Percentiles rank a stretch among this genome's conserved stretches.
Evolutionary conservation across 2,888 invertebrate species (phyloP).

Genomic region (Orthosia gothica): DNA sequence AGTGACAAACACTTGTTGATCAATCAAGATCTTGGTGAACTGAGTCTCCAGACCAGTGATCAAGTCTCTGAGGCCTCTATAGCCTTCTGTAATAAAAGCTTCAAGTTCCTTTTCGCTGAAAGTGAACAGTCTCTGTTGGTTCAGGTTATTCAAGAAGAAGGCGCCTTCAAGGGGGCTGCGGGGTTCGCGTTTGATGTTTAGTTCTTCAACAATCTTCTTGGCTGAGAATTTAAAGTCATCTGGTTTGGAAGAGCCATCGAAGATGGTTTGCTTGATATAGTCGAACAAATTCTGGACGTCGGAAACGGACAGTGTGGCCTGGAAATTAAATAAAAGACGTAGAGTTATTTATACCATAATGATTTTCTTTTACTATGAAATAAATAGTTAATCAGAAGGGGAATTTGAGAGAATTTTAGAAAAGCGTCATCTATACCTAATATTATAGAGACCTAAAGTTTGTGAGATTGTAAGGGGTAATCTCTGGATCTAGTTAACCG

Average conservation of each 20-base stretch:
- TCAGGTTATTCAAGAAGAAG: conserved; percentile 84
- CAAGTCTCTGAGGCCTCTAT: conserved; percentile 79
- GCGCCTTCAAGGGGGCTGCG: conserved; percentile 92
- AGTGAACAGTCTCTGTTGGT: conserved; percentile 87
- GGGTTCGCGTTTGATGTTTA: conserved; percentile 90
- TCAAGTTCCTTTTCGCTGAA: conserved; percentile 91
- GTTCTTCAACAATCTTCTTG: conserved; percentile 90
- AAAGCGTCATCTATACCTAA: neutral
- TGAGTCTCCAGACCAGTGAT: conserved; percentile 88
- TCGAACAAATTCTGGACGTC: conserved; percentile 80
- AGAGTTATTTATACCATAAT: no score
- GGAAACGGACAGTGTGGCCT: conserved; percentile 82
- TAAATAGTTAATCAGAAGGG: neutral
- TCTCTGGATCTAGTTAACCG: no score
- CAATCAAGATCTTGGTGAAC: conserved; percentile 91
- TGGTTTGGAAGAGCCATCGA: conserved; percentile 56
- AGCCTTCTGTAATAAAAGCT: conserved; percentile 81
- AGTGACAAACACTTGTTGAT: conserved; percentile 91
- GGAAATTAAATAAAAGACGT: conserved; percentile 51
- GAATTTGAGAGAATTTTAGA: neutral
- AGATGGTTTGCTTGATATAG: conserved; percentile 63
- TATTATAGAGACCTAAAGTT: no score
- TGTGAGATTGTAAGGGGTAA: no score
- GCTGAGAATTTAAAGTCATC: conserved; percentile 87
- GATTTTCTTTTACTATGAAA: neutral